Evolutionary conservation across 2,113 vertebrate genomes (phyloP).

Genomic region (Sporophila hypoxantha): DNA sequence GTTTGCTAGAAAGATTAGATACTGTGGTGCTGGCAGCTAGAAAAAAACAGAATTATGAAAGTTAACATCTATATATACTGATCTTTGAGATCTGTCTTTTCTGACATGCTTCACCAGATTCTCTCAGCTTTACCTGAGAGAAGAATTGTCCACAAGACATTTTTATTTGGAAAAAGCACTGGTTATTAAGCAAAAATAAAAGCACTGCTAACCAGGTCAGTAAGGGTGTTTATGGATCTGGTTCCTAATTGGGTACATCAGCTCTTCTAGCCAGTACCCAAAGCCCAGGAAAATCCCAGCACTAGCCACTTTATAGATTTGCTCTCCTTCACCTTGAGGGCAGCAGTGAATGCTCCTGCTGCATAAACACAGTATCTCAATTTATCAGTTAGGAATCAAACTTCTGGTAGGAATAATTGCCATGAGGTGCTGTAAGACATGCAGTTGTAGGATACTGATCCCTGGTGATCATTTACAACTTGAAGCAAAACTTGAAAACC

Average conservation of each 20-base stretch:
- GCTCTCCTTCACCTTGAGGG: background rate
- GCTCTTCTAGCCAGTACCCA: background rate
- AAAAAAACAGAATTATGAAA: slow-evolving; percentile 20
- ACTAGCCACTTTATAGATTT: background rate
- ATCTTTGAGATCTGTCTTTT: background rate
- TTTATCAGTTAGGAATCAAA: background rate
- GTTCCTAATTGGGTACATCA: background rate
- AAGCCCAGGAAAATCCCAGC: background rate
- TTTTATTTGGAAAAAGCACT: background rate
- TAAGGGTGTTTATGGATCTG: background rate
- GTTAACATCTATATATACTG: background rate
- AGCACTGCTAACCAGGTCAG: background rate
- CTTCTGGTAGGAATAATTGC: background rate
- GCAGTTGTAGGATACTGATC: background rate
- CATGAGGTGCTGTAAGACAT: background rate
- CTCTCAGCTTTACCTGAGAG: background rate
- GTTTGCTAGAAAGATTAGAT: slow-evolving; percentile 61
- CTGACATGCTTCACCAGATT: background rate
- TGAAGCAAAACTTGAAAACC: background rate
- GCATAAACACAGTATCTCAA: background rate
- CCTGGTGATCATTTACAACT: background rate
- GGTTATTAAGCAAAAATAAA: background rate
- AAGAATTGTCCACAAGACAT: background rate
- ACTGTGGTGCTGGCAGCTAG: slow-evolving; percentile 43
- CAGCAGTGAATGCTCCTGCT: background rate